These are phyloP conservation scores for Callorhinus ursinus DNA, from an alignment of 2,113 vertebrate species.

Conservation along the genomic window DNA sequence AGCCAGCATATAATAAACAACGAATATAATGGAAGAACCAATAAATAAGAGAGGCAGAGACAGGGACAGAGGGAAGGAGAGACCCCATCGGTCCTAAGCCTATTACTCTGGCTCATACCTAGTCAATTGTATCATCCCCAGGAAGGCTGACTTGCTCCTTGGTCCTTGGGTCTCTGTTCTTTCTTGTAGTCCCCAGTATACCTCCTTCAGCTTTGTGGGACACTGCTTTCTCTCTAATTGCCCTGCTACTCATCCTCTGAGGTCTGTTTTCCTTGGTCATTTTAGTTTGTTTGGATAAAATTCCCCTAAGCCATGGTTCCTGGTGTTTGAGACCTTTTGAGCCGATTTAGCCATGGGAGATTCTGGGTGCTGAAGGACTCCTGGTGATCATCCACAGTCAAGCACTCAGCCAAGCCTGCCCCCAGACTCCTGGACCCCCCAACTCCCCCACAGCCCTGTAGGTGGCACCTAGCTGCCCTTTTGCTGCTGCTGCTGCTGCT, in stretches of 20 bases:
- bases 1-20: conserved; percentile 25
- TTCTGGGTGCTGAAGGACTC: not conserved
- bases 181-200: not conserved
- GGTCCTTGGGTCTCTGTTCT: not conserved
- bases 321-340: not conserved
- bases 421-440: not conserved
- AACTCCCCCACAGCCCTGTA: too few species aligned
- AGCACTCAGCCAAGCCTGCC: not conserved
- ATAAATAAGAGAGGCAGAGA: not conserved
- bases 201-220: not conserved
- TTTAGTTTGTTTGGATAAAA: conserved; percentile 25
- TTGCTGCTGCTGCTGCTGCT: fast-evolving
- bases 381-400: not conserved
- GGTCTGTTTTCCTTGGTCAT: not conserved
- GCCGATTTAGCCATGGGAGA: not conserved
- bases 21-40: not conserved
- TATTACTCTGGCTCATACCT: not conserved
- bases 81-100: too few species aligned
- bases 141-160: not conserved
- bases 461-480: not conserved
- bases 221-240: not conserved
- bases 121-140: not conserved
- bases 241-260: not conserved
- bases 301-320: not conserved
- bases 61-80: not conserved